Evolutionary conservation across 2,888 invertebrate species (phyloP).

Genomic region (Zygogramma bicolorata): DNA sequence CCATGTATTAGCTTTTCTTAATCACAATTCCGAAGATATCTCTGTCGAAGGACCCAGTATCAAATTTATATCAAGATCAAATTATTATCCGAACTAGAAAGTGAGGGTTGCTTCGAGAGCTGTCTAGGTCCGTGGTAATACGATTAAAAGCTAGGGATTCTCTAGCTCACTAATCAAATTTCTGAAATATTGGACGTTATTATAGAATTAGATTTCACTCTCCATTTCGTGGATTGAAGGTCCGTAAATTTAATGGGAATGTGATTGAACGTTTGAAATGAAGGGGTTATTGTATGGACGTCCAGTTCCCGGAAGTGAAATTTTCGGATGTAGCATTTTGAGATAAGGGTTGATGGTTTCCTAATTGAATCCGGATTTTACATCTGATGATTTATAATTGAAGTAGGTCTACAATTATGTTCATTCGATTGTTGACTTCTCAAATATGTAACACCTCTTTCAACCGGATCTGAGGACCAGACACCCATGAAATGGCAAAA

Average conservation of each 20-base stretch:
- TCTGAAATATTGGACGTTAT: conserved; percentile 23
- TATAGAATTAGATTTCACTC: conserved; percentile 20
- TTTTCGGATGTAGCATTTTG: not conserved
- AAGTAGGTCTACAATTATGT: no score
- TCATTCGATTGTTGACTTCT: no score
- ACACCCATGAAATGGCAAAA: no score
- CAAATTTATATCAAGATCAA: conserved; percentile 23
- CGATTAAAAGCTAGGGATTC: conserved; percentile 21
- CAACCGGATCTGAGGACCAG: no score
- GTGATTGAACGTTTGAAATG: not conserved
- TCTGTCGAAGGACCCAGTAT: not conserved
- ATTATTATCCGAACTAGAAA: conserved; percentile 19
- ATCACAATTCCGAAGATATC: conserved; percentile 15
- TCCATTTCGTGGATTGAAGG: conserved; percentile 15
- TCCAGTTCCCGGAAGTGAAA: not conserved
- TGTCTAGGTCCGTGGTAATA: conserved; percentile 14
- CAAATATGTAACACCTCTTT: no score
- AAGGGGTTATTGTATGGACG: not conserved
- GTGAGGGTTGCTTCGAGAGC: not conserved
- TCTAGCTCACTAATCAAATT: conserved; percentile 23
- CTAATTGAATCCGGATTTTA: not conserved
- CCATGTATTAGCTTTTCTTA: conserved; percentile 2
- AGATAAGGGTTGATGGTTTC: no score
- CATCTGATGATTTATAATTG: not conserved
- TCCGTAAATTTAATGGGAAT: not conserved